These are phyloP conservation scores for Nomada fucata DNA, from an alignment of 2,888 invertebrate genomes.

Conservation along the genomic window DNA sequence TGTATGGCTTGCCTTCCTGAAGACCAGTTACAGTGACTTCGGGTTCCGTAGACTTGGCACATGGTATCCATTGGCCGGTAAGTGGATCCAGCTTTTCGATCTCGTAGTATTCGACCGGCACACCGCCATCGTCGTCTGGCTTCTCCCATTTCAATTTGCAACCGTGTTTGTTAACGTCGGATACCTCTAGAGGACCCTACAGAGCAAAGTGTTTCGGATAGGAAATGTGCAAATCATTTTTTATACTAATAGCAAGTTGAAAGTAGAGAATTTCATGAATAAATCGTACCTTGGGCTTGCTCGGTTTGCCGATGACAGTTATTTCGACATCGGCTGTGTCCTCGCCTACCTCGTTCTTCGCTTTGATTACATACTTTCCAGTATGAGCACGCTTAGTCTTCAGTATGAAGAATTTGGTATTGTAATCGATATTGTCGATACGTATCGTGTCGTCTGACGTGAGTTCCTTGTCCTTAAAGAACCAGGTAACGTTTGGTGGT, in stretches of 20 bases:
- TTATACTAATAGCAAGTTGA: not conserved
- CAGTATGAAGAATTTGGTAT: slow-evolving; percentile 94
- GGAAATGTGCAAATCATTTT: too few relatives aligned
- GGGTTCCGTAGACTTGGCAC: slow-evolving; percentile 93
- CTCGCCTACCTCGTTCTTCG: slow-evolving; percentile 96
- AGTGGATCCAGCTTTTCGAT: slow-evolving; percentile 97
- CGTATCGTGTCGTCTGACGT: slow-evolving; percentile 87
- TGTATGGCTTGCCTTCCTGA: slow-evolving; percentile 98
- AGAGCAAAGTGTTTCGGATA: not conserved
- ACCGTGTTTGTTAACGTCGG: slow-evolving; percentile 95
- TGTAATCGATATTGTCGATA: slow-evolving; percentile 94
- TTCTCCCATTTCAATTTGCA: slow-evolving; percentile 97
- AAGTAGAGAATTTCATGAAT: not conserved
- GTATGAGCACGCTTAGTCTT: slow-evolving; percentile 92
- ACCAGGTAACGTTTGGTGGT: slow-evolving; percentile 96
- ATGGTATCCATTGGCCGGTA: slow-evolving; percentile 96
- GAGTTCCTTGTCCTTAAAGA: slow-evolving; percentile 89
- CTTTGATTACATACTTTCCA: slow-evolving; percentile 95
- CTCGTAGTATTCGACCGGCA: slow-evolving; percentile 96
- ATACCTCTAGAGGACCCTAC: slow-evolving; percentile 93
- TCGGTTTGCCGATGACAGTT: slow-evolving; percentile 92
- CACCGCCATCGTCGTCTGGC: slow-evolving; percentile 97
- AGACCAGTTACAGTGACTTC: slow-evolving; percentile 93
- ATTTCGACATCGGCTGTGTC: slow-evolving; percentile 96
- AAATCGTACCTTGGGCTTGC: slow-evolving; percentile 87